Evolutionary conservation across 1,140 invertebrate genomes (phyloP), one percentile per base, ranked within the genome.

Genomic region (Drosophila nigromelanica): DNA sequence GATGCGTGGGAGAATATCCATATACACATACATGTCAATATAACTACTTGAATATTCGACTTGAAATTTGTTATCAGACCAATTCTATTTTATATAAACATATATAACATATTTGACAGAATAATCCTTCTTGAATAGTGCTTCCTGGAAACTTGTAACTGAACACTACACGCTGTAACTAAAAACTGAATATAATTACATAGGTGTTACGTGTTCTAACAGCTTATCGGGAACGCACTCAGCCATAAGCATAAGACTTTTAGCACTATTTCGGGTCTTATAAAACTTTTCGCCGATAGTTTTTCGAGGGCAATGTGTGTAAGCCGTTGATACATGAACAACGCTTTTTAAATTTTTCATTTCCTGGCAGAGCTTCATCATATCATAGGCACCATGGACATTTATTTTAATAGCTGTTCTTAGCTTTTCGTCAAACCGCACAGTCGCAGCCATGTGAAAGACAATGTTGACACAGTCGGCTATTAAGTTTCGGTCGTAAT

Each of bases 361-460:
- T 77, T 95, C 93, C 73, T 94, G 95, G 14, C 95, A 94, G 14
- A 96, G 87, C 27, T 92, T 78, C 8, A 96, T 77, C 18, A 94
- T 91, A 69, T 95, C 94, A 64, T 93, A 91, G 0, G 95, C 95
- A 1, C 94, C 95, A 35, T 94, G 89, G 0, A 95, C 94, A 86
- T 96, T 96, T 58, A 95, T 95, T 11, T 93, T 91, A 1, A 95
- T 92, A 2, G 95, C 95, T 0, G 93, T 91, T 55, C 93, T 93
- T 8, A 96, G 78, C 12, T 93, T 92, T 76, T 96, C 95, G 75
- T 96, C 94, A 64, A 95, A 95, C 27, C 94, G 91, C 0, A 95
- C 94, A 0, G 95, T 95, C 0, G 95, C 95, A 2, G 95, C 95
- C 43, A 93, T 93, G 80, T 96, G 95, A 89, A 95, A 94, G 0